phyloP scores from a whole-genome alignment of 2,888 invertebrate genomes.

The Mamestra brassicae region DNA sequence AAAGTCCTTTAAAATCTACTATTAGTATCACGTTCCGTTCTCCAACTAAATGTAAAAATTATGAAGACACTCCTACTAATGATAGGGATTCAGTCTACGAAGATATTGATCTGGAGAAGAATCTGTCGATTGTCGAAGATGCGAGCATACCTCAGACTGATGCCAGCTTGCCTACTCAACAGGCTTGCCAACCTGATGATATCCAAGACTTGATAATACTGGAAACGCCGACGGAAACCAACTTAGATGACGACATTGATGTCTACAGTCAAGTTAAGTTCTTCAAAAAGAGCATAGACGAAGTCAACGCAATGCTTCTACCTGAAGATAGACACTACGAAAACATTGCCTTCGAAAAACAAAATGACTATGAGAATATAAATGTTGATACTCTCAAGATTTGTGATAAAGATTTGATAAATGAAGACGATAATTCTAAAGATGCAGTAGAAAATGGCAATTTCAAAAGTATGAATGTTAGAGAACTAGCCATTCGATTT shows the following conservation, averaged over 20 bases:
- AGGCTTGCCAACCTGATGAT: slow-evolving; percentile 89
- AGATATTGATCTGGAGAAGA: slow-evolving; percentile 89
- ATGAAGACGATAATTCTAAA: slow-evolving; percentile 70
- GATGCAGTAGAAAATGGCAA: slow-evolving; percentile 77
- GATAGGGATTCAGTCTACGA: slow-evolving; percentile 91
- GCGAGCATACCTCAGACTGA: slow-evolving; percentile 90
- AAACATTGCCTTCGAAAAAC: slow-evolving; percentile 78
- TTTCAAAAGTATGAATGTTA: slow-evolving; percentile 89
- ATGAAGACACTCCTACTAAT: slow-evolving; percentile 85
- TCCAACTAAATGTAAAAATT: slow-evolving; percentile 89
- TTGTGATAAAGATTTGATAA: slow-evolving; percentile 80
- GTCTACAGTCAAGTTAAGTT: slow-evolving; percentile 95
- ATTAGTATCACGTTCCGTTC: slow-evolving; percentile 94
- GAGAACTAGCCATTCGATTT: slow-evolving; percentile 92
- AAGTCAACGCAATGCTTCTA: slow-evolving; percentile 92
- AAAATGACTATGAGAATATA: slow-evolving; percentile 84
- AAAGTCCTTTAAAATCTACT: slow-evolving; percentile 92
- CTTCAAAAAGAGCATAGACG: slow-evolving; percentile 93
- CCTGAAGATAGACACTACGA: slow-evolving; percentile 79
- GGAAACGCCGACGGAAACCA: slow-evolving; percentile 90
- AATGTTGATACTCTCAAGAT: slow-evolving; percentile 81
- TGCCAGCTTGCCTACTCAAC: slow-evolving; percentile 90
- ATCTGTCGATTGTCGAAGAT: slow-evolving; percentile 89
- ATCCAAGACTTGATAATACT: slow-evolving; percentile 85
- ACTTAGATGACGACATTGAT: slow-evolving; percentile 82